A percentile compares a stretch with the other conserved stretches of the same genome.
Conservation (phyloP, 2,113 vertebrate species). For the Rallus limicola region DNA sequence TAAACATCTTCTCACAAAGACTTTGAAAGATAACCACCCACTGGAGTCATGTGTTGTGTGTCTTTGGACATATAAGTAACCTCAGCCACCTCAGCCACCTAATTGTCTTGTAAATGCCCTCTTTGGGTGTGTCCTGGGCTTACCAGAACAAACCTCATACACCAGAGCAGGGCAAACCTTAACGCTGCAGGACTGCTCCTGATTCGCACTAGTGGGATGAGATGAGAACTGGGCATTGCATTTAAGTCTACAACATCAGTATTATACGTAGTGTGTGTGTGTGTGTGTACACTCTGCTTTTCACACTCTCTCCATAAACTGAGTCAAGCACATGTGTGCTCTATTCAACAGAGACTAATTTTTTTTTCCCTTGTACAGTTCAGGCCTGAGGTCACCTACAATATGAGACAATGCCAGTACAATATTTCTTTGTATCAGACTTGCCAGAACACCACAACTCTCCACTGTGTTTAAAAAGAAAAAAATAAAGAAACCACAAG, state of each 20-base stretch:
- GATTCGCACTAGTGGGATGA: not conserved
- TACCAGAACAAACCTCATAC: not conserved
- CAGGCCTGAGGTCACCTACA: slow-evolving; percentile 57
- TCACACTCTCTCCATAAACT: slow-evolving; percentile 39
- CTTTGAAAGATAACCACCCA: slow-evolving; percentile 1
- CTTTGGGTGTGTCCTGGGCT: not conserved
- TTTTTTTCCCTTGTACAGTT: slow-evolving; percentile 26
- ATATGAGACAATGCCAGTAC: slow-evolving; percentile 54
- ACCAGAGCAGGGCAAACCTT: not conserved
- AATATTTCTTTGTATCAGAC: slow-evolving; percentile 54
- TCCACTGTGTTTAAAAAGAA: slow-evolving; percentile 32
- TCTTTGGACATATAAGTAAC: not conserved
- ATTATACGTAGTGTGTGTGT: not conserved
- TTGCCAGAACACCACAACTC: slow-evolving; percentile 61
- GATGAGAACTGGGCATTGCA: not conserved
- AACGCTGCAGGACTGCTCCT: not conserved
- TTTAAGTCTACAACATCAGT: not conserved
- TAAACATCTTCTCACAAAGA: slow-evolving; percentile 33
- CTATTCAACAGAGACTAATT: slow-evolving; percentile 57
- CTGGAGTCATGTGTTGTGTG: not conserved
- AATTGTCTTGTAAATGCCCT: not conserved
- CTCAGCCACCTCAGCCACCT: not conserved
- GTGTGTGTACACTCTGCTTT: not conserved
- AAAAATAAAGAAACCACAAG: slow-evolving; percentile 59
- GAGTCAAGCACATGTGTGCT: slow-evolving; percentile 38